Conservation (phyloP, 2,113 vertebrate genomes). For the Mirza zaza region DNA sequence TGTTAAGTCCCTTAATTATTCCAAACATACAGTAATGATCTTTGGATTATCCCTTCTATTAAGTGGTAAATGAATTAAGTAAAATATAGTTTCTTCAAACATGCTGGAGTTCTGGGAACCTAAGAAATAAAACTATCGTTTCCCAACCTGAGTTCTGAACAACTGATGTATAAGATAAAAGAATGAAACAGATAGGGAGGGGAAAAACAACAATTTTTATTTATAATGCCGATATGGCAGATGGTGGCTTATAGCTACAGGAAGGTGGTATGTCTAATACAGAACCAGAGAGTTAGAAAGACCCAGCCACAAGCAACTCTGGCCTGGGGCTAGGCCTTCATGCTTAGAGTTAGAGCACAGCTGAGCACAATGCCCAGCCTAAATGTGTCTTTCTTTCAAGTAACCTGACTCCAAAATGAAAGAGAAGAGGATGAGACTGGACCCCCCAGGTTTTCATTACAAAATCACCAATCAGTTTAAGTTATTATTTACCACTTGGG, state of each 20-base stretch:
- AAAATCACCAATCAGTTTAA: not conserved
- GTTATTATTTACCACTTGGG: not conserved
- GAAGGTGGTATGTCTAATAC: not conserved
- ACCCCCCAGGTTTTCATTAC: not conserved
- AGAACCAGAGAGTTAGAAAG: not conserved
- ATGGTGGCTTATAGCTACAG: not conserved
- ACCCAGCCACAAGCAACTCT: not conserved
- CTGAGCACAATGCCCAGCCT: not conserved
- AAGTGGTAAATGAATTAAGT: not conserved
- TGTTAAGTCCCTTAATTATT: not conserved
- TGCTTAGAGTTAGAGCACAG: not conserved
- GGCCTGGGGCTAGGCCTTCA: not conserved
- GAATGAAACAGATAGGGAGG: not conserved
- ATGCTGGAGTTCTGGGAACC: not conserved
- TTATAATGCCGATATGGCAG: not conserved
- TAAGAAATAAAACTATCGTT: not conserved
- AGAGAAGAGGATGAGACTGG: not conserved
- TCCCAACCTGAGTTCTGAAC: not conserved
- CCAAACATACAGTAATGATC: not conserved
- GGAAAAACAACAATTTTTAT: not conserved
- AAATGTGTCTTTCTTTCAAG: not conserved
- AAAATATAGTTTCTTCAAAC: not conserved
- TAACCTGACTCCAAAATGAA: not conserved
- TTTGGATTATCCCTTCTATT: not conserved
- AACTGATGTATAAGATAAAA: not conserved